Evolutionary conservation across 1,140 invertebrate species (phyloP).

Genomic region (Trichoplusia ni): DNA sequence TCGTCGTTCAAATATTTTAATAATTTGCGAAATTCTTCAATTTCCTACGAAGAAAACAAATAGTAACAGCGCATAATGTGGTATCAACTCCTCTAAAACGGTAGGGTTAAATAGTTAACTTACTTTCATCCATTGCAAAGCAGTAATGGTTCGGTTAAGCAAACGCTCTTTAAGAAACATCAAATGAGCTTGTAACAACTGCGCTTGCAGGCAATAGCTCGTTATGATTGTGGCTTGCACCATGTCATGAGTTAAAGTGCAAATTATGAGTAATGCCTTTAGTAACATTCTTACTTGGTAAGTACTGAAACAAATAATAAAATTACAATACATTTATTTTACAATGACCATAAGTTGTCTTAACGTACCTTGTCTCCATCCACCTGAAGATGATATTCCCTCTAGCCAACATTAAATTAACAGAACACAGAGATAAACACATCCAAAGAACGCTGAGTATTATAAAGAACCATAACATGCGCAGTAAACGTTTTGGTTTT

Average conservation of each 20-base stretch:
- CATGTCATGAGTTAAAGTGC: constrained; percentile 88
- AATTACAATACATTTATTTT: background rate
- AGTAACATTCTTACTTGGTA: constrained; percentile 74
- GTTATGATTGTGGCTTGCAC: constrained; percentile 89
- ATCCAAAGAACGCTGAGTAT: constrained; percentile 86
- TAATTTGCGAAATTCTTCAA: constrained; percentile 88
- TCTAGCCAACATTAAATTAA: constrained; percentile 85
- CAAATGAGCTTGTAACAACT: constrained; percentile 87
- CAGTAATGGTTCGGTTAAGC: constrained; percentile 86
- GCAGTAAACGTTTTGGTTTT: constrained; percentile 85
- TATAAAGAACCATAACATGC: constrained; percentile 88
- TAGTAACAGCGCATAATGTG: too few relatives aligned
- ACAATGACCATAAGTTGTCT: background rate
- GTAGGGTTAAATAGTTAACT: constrained; percentile 36
- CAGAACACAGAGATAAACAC: constrained; percentile 84
- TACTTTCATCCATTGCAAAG: constrained; percentile 90
- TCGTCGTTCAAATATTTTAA: constrained; percentile 88
- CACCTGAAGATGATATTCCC: constrained; percentile 85
- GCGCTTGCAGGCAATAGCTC: constrained; percentile 91
- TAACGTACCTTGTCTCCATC: constrained; percentile 78
- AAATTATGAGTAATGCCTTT: constrained; percentile 85
- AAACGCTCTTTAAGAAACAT: constrained; percentile 87
- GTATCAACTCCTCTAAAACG: too few relatives aligned
- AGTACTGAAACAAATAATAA: constrained; percentile 74
- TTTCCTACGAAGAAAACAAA: constrained; percentile 81